These are phyloP conservation scores for Scortum barcoo DNA, from an alignment of 2,113 vertebrate species.

Conservation along the genomic window DNA sequence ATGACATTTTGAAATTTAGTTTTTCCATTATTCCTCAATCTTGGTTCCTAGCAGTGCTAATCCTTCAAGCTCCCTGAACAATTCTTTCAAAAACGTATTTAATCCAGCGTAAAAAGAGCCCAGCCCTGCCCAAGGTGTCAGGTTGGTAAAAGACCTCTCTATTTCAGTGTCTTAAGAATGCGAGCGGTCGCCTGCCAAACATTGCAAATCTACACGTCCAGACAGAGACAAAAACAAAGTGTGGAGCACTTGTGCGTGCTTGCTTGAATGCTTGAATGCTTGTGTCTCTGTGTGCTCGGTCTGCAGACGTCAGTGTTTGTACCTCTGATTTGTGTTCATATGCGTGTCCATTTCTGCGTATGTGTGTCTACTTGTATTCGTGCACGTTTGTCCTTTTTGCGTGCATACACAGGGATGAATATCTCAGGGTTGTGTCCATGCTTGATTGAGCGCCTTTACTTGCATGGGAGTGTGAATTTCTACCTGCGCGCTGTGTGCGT, in stretches of 20 bases:
- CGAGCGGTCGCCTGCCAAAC: conserved; percentile 36
- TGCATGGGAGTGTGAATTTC: conserved; percentile 23
- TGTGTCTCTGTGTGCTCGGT: conserved; percentile 9
- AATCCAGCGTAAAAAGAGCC: background rate
- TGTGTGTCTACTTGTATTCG: background rate
- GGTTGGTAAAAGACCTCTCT: conserved; percentile 3
- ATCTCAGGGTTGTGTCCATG: conserved; percentile 7
- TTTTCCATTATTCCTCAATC: background rate
- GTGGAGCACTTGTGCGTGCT: background rate
- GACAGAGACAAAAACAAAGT: conserved; percentile 19
- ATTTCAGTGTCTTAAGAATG: conserved; percentile 32
- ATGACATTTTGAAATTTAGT: background rate
- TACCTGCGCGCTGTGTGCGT: conserved; percentile 52
- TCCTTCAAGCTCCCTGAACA: background rate
- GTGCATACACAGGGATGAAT: background rate
- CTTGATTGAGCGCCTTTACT: conserved; percentile 41
- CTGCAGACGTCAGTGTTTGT: background rate
- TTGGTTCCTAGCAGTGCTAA: background rate
- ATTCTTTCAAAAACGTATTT: conserved; percentile 2
- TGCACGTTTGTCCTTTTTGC: conserved; percentile 31
- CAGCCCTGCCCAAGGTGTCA: conserved; percentile 3
- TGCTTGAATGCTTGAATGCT: conserved; percentile 10
- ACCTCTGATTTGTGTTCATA: background rate
- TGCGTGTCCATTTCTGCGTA: background rate
- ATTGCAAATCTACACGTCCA: conserved; percentile 35